phyloP scores from a whole-genome alignment of 1,140 invertebrate genomes.

The Heliconius himera region DNA sequence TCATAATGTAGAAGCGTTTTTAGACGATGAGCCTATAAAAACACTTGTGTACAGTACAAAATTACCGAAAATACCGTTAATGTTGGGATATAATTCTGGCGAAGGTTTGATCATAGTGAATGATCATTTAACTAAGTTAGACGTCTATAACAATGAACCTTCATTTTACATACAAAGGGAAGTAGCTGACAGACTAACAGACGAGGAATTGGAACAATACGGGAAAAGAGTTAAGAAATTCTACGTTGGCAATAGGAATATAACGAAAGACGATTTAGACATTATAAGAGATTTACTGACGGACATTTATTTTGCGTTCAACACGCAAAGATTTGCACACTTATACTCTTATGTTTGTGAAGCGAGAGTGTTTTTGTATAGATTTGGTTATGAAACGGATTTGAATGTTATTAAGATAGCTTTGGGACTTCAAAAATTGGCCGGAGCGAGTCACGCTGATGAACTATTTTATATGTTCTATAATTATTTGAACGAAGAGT shows the following conservation, averaged over 20 bases:
- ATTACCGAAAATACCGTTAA: conserved; percentile 77
- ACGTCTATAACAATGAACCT: conserved; percentile 44
- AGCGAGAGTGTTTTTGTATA: conserved; percentile 77
- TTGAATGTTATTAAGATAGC: conserved; percentile 61
- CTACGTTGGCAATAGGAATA: conserved; percentile 80
- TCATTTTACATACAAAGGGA: conserved; percentile 43
- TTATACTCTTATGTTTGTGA: conserved; percentile 41
- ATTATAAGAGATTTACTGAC: conserved; percentile 62
- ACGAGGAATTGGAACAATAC: conserved; percentile 38
- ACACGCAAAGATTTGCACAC: conserved; percentile 67
- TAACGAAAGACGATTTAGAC: conserved; percentile 53
- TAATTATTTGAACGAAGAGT: conserved; percentile 64
- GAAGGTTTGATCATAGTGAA: conserved; percentile 39
- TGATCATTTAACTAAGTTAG: conserved; percentile 42
- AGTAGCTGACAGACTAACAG: conserved; percentile 37
- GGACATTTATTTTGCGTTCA: conserved; percentile 73
- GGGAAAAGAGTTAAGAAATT: conserved; percentile 44
- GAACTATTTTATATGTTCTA: conserved; percentile 84
- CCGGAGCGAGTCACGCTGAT: conserved; percentile 83
- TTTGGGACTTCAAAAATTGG: conserved; percentile 54
- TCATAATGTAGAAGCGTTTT: conserved; percentile 58
- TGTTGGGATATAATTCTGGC: conserved; percentile 82
- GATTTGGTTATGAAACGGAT: conserved; percentile 71
- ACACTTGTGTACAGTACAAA: conserved; percentile 53
- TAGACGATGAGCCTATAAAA: conserved; percentile 50